These are phyloP conservation scores for Epicampocera succincta DNA, from an alignment of 2,888 invertebrate genomes.

Conservation along the genomic window DNA sequence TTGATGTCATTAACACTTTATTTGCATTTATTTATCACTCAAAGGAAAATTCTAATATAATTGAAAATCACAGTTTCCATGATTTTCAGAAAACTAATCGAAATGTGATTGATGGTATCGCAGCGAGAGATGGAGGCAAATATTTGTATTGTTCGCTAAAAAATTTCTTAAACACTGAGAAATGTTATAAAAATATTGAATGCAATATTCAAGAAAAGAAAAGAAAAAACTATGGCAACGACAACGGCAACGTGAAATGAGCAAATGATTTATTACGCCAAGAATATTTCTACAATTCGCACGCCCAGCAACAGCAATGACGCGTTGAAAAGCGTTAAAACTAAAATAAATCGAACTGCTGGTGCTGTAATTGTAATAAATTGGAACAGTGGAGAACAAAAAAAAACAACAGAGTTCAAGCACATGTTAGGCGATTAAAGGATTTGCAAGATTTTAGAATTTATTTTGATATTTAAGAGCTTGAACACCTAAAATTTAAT, in stretches of 20 bases:
- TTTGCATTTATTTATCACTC: slow-evolving; percentile 32
- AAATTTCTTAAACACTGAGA: slow-evolving; percentile 1
- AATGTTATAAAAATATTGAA: slow-evolving; percentile 29
- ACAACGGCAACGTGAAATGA: no score
- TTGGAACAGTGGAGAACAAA: no score
- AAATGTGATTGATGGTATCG: slow-evolving; percentile 10
- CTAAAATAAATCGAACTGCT: no score
- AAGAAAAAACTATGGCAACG: no score
- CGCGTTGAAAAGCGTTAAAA: not conserved
- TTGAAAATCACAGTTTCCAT: not conserved
- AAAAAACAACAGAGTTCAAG: no score
- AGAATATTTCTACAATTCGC: no score
- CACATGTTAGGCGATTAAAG: no score
- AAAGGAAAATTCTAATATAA: not conserved
- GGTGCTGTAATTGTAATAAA: no score
- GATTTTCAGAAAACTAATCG: not conserved
- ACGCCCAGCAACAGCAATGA: no score
- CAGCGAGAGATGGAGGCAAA: not conserved
- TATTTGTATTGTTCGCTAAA: slow-evolving; percentile 11
- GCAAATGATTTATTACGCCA: slow-evolving; percentile 26
- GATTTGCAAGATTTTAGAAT: no score
- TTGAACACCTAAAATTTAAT: no score
- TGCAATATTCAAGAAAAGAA: not conserved
- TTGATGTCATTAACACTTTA: slow-evolving; percentile 18
- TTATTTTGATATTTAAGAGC: no score